phyloP scores from a whole-genome alignment of 2,888 invertebrate genomes.

The Nomada fucata region DNA sequence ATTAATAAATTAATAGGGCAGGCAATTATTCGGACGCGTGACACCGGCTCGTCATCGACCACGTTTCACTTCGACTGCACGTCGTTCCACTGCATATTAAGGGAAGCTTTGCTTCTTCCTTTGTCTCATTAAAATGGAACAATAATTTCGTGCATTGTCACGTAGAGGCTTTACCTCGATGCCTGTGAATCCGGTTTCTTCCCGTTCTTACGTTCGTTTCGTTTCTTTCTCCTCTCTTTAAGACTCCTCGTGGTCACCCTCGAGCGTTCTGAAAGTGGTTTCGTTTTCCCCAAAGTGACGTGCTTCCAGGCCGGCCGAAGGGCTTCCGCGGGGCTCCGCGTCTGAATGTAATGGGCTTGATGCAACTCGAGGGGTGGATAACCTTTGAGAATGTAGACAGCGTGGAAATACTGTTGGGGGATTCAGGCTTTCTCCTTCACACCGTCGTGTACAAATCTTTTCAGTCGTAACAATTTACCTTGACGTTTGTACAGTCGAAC shows the following conservation, averaged over 20 bases:
- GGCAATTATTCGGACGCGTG: conserved; percentile 21
- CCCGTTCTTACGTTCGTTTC: background rate
- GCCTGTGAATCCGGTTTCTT: background rate
- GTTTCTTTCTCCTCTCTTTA: background rate
- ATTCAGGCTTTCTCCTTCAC: background rate
- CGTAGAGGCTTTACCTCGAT: conserved; percentile 30
- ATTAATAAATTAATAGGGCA: conserved; percentile 22
- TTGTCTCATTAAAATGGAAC: conserved; percentile 8
- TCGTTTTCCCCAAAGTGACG: conserved; percentile 48
- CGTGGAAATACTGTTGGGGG: conserved; percentile 12
- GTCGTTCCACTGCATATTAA: background rate
- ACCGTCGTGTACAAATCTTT: too few relatives aligned
- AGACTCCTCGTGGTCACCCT: conserved; percentile 12
- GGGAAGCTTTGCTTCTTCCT: background rate
- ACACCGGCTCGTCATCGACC: too few relatives aligned
- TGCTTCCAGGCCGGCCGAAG: conserved; percentile 31
- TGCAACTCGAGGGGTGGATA: conserved; percentile 43
- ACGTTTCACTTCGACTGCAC: conserved; percentile 16
- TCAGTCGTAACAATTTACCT: background rate
- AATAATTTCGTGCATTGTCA: conserved; percentile 18
- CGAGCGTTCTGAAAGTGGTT: conserved; percentile 37
- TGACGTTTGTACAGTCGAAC: too few relatives aligned
- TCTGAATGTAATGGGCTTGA: conserved; percentile 55
- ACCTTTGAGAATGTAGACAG: conserved; percentile 20
- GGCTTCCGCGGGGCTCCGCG: conserved; percentile 37